Evolutionary conservation across 2,797 vertebrate genomes (phyloP), one percentile per base, ranked within the genome.

Genomic region (Poeciliopsis presidionis): DNA sequence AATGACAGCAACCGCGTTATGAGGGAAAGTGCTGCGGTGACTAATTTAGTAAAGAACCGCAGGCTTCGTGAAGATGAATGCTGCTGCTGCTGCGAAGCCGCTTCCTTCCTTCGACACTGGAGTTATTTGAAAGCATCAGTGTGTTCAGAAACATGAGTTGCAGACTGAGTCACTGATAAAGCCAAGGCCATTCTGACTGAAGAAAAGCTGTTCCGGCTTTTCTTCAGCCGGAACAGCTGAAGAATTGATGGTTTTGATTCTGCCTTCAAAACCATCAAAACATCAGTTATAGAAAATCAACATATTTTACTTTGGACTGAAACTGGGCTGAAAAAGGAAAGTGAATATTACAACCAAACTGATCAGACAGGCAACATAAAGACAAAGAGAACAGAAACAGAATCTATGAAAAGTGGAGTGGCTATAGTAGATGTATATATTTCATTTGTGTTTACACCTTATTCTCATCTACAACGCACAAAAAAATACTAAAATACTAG

Each of bases 111-210:
- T 16, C 22, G 7, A 69, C 39, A n/a, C 39, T 13, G 39, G 25
- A 45, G 13, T 69, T 7, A 25, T 69, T 45, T 69, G 65, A 69
- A 69, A 69, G 65, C 65, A 41, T n/a, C 22, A 13, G 41, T 45
- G 45, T n/a, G 65, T 45, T 45, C 39, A 69, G 65, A n/a, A 69
- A 45, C 41, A 43, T 6, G 20, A 20, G 61, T 6, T 14, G 11
- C 65, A 69, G 65, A 69, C 39, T 67, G 63, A 69, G 39, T 69
- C 65, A 69, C 39, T n/a, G 65, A 45, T 43, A 12, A 69, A 41
- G 39, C 65, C 65, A 45, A 45, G 65, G 65, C 39, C 22, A 1
- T 25, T 25, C 65, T n/a, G 22, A 69, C 39, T n/a, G n/a, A 22
- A 45, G 33, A 43, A 18, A 69, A 69, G 25, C 39, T 18, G 22